Conservation (phyloP, 2,113 vertebrate species). For the Manacus vitellinus region DNA sequence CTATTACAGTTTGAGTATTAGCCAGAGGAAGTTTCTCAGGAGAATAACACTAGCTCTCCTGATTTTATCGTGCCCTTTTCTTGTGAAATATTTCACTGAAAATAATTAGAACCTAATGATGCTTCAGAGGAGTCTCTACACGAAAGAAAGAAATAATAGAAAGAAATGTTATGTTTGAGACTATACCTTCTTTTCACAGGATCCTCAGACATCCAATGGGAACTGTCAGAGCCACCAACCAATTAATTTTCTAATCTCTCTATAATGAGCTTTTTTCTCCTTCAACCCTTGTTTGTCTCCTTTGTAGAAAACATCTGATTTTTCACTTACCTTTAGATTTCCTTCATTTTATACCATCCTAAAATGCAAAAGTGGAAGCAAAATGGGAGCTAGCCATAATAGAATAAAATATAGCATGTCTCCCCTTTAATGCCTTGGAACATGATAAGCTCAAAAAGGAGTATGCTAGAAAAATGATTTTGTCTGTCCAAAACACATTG, state of each 20-base stretch:
- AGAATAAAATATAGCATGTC: background rate
- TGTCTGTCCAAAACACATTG: background rate
- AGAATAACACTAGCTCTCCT: background rate
- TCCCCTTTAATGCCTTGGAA: conserved; percentile 23
- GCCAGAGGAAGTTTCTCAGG: background rate
- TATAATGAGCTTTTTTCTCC: conserved; percentile 41
- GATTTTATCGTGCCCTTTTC: conserved; percentile 42
- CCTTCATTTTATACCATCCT: background rate
- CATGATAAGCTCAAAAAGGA: background rate
- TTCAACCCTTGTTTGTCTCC: conserved; percentile 27
- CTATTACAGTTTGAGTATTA: background rate
- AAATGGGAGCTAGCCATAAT: background rate
- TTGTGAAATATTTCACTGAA: conserved; percentile 38
- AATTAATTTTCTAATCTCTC: conserved; percentile 61
- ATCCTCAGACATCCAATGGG: conserved; percentile 39
- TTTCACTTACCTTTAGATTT: conserved; percentile 15
- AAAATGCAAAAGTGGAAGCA: background rate
- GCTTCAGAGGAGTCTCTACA: conserved; percentile 32
- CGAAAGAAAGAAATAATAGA: conserved; percentile 1
- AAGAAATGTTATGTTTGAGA: conserved; percentile 39
- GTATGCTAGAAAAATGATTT: conserved; percentile 19
- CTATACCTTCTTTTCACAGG: background rate
- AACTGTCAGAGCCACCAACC: conserved; percentile 38
- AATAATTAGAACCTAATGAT: conserved; percentile 64
- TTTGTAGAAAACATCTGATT: conserved; percentile 19